Evolutionary conservation across 2,888 invertebrate species (phyloP), one percentile per base, ranked within the genome.

Genomic region (Microctonus hyperodae): DNA sequence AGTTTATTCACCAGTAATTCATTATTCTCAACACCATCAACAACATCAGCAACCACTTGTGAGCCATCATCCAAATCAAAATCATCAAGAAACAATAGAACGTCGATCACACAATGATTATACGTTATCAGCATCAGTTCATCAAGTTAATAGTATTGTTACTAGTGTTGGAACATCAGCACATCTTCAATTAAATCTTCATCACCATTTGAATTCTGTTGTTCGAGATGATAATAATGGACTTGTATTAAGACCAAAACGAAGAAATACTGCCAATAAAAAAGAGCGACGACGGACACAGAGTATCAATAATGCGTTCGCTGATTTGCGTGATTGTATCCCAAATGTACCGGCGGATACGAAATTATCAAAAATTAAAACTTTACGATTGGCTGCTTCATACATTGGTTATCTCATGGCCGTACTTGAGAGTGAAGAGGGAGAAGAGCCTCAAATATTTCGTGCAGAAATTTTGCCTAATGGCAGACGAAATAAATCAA

Each of bases 301-400:
- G 81, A 95, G 94, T 74, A 98, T 98, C 72, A 98, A 98, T 85
- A 95, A 94, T 60, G 97, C 97, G 0, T 98, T 97, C 82, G 92
- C 95, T 0, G 94, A 95, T 78, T 86, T 98, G 0, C 85, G 97
- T 13, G 96, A 96, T 72, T 95, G 96, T 83, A 98, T 98, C 76
- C 98, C 98, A 0, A 97, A 97, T 79, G 97, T 98, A 0, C 97
- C 97, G 0, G 91, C 94, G 0, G 97, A 98, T 80, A 98, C 97
- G 0, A 98, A 97, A 85, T 85, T 97, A 31, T 96, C 96, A 13
- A 97, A 97, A 90, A 97, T 97, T 75, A 98, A 98, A 86, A 98
- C 97, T 0, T 87, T 98, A 31, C 89, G 97, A 69, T 86, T 98
- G 77, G 97, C 97, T 0, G 97, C 95, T 0, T 92, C 93, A 0